Conservation (phyloP, 35 echinoderm and acorn worm species). For the Apostichopus japonicus region DNA sequence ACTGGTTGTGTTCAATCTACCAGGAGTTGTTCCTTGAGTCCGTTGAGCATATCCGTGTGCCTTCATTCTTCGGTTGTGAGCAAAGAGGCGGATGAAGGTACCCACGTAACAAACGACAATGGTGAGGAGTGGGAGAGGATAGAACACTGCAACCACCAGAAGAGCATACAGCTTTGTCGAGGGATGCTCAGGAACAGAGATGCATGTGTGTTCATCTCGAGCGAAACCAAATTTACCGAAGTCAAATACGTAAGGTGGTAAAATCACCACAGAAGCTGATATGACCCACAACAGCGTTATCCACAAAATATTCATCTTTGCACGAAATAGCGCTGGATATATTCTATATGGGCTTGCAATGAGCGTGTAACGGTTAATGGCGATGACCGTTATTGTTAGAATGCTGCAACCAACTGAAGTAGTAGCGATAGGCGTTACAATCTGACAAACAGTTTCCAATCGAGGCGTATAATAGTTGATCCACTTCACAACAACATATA, state of each 20-base stretch:
- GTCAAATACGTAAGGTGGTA: not conserved
- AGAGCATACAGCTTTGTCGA: not conserved
- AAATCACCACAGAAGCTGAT: not conserved
- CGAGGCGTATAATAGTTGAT: slow-evolving; percentile 20
- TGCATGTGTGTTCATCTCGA: not conserved
- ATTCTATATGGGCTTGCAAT: slow-evolving; percentile 32
- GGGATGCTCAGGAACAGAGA: not conserved
- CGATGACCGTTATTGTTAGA: slow-evolving; percentile 12
- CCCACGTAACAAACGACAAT: not conserved
- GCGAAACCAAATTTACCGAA: slow-evolving; percentile 5
- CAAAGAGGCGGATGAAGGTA: not conserved
- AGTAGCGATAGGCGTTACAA: not conserved
- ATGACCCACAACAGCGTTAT: slow-evolving; percentile 28
- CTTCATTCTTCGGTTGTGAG: not conserved
- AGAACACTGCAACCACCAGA: not conserved
- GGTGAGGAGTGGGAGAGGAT: not conserved
- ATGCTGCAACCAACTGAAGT: slow-evolving; percentile 41
- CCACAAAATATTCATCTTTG: not conserved
- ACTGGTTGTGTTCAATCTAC: too few relatives aligned
- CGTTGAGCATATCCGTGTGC: too few relatives aligned
- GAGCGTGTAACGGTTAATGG: slow-evolving; percentile 52
- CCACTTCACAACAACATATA: not conserved
- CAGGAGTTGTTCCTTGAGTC: too few relatives aligned
- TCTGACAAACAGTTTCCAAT: slow-evolving; percentile 26
- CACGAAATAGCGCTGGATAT: slow-evolving; percentile 21